Conservation (phyloP, 2,888 invertebrate species). For the Petrophora chlorosata region DNA sequence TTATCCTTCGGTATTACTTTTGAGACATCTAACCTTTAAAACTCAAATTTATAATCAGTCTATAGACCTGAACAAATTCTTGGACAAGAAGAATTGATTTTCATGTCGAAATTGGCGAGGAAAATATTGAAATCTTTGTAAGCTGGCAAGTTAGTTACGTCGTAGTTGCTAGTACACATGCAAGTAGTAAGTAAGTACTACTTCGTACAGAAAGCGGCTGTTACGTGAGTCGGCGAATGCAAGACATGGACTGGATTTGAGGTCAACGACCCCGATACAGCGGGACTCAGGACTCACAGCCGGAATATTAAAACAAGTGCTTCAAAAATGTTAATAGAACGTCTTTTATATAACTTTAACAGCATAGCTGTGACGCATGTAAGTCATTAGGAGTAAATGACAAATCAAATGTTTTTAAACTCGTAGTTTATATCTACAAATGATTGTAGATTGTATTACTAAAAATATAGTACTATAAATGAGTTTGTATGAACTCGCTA, state of each 20-base stretch:
- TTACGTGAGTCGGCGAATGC: conserved; percentile 76
- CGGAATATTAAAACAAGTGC: conserved; percentile 67
- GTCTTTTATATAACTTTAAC: conserved; percentile 24
- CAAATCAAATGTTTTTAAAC: too few relatives aligned
- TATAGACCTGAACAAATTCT: conserved; percentile 19
- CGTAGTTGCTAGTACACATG: conserved; percentile 27
- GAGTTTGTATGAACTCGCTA: too few relatives aligned
- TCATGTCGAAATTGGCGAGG: conserved; percentile 22
- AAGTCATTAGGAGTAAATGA: too few relatives aligned
- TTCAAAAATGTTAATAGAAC: conserved; percentile 32
- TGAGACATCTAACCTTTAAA: conserved; percentile 16
- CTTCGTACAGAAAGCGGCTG: conserved; percentile 72
- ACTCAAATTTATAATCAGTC: conserved; percentile 27
- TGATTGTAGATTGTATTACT: too few relatives aligned
- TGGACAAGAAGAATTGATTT: conserved; percentile 27
- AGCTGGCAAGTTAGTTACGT: conserved; percentile 26
- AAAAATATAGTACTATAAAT: too few relatives aligned
- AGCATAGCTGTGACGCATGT: conserved; percentile 18
- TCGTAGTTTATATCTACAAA: too few relatives aligned
- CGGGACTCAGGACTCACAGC: conserved; percentile 78
- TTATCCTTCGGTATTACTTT: neutral
- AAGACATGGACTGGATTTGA: conserved; percentile 80
- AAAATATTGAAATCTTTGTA: conserved; percentile 27
- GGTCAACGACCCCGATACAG: conserved; percentile 72
- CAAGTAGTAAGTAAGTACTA: conserved; percentile 41